phyloP scores from a whole-genome alignment of 2,888 invertebrate genomes.

The Chorisops tibialis region DNA sequence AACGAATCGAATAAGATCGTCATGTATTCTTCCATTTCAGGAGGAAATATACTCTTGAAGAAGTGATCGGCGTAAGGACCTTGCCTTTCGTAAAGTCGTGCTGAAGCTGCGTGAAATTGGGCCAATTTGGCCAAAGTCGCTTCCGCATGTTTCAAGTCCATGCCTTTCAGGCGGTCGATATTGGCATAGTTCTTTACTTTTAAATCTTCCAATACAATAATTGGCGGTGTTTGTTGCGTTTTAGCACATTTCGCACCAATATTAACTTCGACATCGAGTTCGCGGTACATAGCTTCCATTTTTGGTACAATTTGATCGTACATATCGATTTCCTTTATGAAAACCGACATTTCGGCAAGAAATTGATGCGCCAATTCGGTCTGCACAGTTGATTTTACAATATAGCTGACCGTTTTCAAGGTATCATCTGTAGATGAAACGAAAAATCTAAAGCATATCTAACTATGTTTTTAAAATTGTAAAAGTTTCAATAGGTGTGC shows the following conservation, averaged over 20 bases:
- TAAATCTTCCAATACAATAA: conserved; percentile 17
- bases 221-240: background rate
- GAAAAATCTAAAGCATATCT: no score
- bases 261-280: background rate
- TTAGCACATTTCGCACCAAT: conserved; percentile 21
- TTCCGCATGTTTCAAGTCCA: conserved; percentile 11
- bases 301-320: conserved; percentile 6
- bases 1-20: background rate
- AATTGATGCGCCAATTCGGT: background rate
- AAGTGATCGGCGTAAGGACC: conserved; percentile 31
- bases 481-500: no score
- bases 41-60: background rate
- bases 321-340: conserved; percentile 23
- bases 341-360: background rate
- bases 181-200: background rate
- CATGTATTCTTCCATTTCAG: no score
- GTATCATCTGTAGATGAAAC: no score
- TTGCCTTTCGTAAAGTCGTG: background rate
- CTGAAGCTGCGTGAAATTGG: conserved; percentile 28
- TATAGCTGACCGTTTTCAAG: no score
- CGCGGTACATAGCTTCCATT: conserved; percentile 14
- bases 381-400: background rate
- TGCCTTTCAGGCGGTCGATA: conserved; percentile 1
- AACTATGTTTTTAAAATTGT: no score
- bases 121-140: conserved; percentile 23